A percentile compares a stretch with the other conserved stretches of the same genome.
These are phyloP conservation scores for Blastobasis lacticolella DNA, from an alignment of 2,888 invertebrate species.

Conservation along the genomic window DNA sequence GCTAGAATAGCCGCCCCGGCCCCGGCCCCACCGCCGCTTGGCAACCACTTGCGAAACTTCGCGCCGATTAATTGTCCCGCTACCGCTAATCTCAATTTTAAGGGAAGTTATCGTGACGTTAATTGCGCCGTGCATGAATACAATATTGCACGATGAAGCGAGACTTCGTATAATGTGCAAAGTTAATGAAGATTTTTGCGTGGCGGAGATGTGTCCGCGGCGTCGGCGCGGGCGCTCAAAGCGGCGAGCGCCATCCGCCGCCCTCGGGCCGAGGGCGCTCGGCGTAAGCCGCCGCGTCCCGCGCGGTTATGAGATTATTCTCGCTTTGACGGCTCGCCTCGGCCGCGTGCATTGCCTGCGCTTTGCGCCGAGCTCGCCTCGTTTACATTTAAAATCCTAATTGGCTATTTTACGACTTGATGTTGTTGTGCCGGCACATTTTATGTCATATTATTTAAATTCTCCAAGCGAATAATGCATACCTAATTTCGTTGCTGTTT, in stretches of 20 bases:
- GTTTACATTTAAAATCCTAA: conserved; percentile 52
- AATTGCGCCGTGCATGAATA: conserved; percentile 43
- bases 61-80: conserved; percentile 47
- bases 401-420: conserved; percentile 44
- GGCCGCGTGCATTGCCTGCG: conserved; percentile 41
- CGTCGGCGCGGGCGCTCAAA: conserved; percentile 31
- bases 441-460: conserved; percentile 17
- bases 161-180: conserved; percentile 31
- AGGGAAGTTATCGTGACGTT: conserved; percentile 40
- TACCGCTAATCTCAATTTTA: conserved; percentile 35
- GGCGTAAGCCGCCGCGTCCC: conserved; percentile 48
- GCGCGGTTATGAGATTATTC: conserved; percentile 65
- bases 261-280: conserved; percentile 50
- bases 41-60: conserved; percentile 63
- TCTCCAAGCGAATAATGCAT: conserved; percentile 7
- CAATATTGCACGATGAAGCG: conserved; percentile 21
- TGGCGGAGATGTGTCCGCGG: conserved; percentile 10
- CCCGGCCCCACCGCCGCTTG: conserved; percentile 20
- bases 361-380: conserved; percentile 39
- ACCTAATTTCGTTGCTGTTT: conserved; percentile 7
- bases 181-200: conserved; percentile 35
- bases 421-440: conserved; percentile 23
- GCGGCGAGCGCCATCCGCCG: conserved; percentile 22
- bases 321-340: conserved; percentile 57
- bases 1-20: conserved; percentile 37